These are phyloP conservation scores for Sorex fumeus DNA, from an alignment of 2,113 vertebrate species.

Conservation along the genomic window DNA sequence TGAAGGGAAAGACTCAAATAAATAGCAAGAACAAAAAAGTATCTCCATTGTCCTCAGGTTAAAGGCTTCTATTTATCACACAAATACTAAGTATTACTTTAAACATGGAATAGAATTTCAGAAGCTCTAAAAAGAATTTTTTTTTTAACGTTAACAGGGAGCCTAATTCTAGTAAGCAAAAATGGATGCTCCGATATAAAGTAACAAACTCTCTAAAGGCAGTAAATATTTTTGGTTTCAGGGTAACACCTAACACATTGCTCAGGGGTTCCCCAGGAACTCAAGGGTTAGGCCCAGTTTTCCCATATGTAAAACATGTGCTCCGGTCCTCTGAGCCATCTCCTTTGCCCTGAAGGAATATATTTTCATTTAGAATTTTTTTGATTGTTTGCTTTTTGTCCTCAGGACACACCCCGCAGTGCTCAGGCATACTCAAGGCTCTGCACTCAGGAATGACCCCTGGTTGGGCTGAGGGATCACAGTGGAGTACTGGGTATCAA, in stretches of 20 bases:
- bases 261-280: too few relatives aligned
- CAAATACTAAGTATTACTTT: constrained; percentile 33
- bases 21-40: neutral
- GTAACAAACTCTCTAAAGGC: neutral
- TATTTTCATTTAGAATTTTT: constrained; percentile 33
- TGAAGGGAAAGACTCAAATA: constrained; percentile 26
- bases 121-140: neutral
- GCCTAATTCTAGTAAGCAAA: neutral
- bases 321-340: too few relatives aligned
- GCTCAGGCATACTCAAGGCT: too few relatives aligned
- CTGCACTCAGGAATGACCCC: too few relatives aligned
- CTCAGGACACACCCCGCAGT: too few relatives aligned
- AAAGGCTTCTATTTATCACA: constrained; percentile 14
- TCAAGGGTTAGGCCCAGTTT: too few relatives aligned
- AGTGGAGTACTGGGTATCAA: too few relatives aligned
- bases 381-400: neutral
- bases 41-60: neutral
- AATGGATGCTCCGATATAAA: neutral
- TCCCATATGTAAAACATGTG: too few relatives aligned
- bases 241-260: too few relatives aligned
- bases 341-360: neutral
- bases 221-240: too few relatives aligned
- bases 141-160: too few relatives aligned
- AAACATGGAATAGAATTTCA: constrained; percentile 37
- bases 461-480: neutral